phyloP scores from a whole-genome alignment of 2,888 invertebrate species.

The Dexiosoma caninum region DNA sequence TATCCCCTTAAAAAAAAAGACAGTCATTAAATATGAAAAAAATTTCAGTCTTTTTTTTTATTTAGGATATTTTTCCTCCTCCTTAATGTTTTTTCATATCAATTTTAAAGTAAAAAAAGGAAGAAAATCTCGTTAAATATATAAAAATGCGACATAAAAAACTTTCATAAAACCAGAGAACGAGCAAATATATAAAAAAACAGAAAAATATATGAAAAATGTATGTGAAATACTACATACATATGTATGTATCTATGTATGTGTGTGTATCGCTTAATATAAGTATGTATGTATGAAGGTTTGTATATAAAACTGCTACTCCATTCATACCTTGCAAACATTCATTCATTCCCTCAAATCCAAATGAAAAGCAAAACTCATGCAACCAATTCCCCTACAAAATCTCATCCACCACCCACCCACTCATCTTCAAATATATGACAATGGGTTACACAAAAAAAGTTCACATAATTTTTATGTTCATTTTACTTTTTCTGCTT shows the following conservation, averaged over 20 bases:
- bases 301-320: conserved; percentile 9
- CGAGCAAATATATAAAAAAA: conserved; percentile 25
- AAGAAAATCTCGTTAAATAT: conserved; percentile 54
- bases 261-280: too few relatives aligned
- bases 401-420: conserved; percentile 33
- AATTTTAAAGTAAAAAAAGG: conserved; percentile 47
- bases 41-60: conserved; percentile 50
- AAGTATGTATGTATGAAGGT: not conserved
- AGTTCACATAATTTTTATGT: conserved; percentile 56
- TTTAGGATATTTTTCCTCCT: conserved; percentile 29
- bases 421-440: conserved; percentile 53
- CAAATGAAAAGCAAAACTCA: conserved; percentile 4
- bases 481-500: conserved; percentile 5
- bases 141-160: conserved; percentile 56
- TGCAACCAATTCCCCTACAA: not conserved
- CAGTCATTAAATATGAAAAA: conserved; percentile 43
- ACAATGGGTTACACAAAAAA: conserved; percentile 56
- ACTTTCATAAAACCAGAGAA: conserved; percentile 34
- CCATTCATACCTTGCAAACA: conserved; percentile 36
- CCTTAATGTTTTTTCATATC: conserved; percentile 43
- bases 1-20: conserved; percentile 25
- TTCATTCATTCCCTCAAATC: conserved; percentile 12
- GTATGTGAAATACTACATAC: conserved; percentile 10
- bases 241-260: too few relatives aligned
- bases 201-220: conserved; percentile 38